A percentile compares a stretch with the other conserved stretches of the same genome.
Evolutionary conservation across 2,113 vertebrate genomes (phyloP).

Genomic region (Psammodynastes pulverulentus): DNA sequence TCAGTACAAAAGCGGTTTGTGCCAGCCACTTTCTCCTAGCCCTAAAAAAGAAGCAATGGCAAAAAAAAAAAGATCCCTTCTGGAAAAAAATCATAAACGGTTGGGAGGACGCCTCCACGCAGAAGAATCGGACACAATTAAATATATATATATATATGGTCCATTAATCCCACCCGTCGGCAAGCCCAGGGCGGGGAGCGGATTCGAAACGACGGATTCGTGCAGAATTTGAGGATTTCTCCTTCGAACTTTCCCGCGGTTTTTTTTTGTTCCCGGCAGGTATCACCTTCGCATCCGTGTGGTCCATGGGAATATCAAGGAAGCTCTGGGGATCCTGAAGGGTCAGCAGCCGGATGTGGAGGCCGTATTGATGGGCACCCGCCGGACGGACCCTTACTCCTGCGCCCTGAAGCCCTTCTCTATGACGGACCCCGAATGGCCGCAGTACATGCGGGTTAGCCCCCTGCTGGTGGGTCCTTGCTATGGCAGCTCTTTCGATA

Average conservation of each 20-base stretch:
- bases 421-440: conserved; percentile 87
- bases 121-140: too few relatives aligned
- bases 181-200: not conserved
- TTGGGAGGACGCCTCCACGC: not conserved
- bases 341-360: conserved; percentile 76
- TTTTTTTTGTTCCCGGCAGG: conserved; percentile 64
- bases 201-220: not conserved
- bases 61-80: not conserved
- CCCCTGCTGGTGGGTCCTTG: conserved; percentile 79
- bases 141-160: too few relatives aligned
- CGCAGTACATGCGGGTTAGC: conserved; percentile 87
- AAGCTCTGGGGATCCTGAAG: conserved; percentile 78
- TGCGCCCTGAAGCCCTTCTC: conserved; percentile 78
- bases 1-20: not conserved
- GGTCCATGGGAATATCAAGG: conserved; percentile 84
- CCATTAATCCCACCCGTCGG: not conserved
- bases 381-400: conserved; percentile 89
- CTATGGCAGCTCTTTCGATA: too few relatives aligned
- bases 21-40: not conserved
- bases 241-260: rapidly evolving
- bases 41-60: not conserved
- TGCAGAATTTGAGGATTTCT: too few relatives aligned
- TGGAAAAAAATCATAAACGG: too few relatives aligned
- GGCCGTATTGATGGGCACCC: conserved; percentile 92
- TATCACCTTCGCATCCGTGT: conserved; percentile 80